phyloP scores from a whole-genome alignment of 1,140 invertebrate genomes.

The Gryllus bimaculatus region DNA sequence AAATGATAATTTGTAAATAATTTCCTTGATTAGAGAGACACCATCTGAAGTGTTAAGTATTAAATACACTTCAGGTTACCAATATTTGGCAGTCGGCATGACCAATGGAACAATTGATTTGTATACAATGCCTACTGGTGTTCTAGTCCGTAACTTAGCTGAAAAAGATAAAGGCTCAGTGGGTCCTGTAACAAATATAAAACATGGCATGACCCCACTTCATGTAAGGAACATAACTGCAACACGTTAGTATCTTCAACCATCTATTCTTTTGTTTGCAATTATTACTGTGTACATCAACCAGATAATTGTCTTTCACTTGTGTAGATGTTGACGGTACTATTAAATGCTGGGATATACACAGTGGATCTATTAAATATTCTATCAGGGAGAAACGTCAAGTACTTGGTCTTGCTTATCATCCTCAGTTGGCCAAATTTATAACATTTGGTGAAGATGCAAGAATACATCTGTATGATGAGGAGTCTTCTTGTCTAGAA shows the following conservation, averaged over 20 bases:
- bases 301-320: neutral
- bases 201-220: neutral
- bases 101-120: neutral
- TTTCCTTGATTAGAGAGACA: neutral
- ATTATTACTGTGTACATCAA: neutral
- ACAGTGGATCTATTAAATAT: conserved; percentile 45
- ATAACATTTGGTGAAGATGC: conserved; percentile 50
- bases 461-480: conserved; percentile 51
- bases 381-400: conserved; percentile 50
- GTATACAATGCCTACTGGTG: neutral
- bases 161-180: neutral
- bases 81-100: neutral
- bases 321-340: conserved; percentile 32
- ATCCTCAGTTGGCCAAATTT: conserved; percentile 46
- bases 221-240: neutral
- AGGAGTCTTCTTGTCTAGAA: conserved; percentile 48
- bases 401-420: conserved; percentile 46
- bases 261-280: too few relatives aligned
- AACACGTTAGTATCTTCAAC: neutral
- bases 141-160: neutral
- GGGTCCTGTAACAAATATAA: neutral
- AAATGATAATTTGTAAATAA: neutral
- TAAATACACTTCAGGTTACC: neutral
- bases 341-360: conserved; percentile 54
- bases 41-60: neutral